These are phyloP conservation scores for Chironex yamaguchii DNA, from an alignment of 30 jellyfish, hydroid and myxozoan species.

Conservation along the genomic window DNA sequence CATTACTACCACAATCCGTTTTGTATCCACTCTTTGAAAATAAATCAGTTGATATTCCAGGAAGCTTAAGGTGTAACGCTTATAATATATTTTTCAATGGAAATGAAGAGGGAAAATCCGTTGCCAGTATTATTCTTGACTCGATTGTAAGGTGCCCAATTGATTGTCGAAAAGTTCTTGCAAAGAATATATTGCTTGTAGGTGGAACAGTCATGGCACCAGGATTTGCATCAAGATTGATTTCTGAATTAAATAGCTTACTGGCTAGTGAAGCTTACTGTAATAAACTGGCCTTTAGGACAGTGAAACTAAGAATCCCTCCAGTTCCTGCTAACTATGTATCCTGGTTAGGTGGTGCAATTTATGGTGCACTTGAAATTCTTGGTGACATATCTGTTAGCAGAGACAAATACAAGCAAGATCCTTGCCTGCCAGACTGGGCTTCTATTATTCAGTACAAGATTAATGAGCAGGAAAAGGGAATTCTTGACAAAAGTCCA, in stretches of 20 bases:
- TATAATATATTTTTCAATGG: constrained; percentile 81
- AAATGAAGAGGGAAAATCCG: constrained; percentile 83
- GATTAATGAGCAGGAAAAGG: constrained; percentile 44
- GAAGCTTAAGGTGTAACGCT: constrained; percentile 77
- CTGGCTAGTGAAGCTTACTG: constrained; percentile 58
- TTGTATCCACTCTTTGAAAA: constrained; percentile 70
- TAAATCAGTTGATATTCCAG: constrained; percentile 57
- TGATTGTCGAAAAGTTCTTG: constrained; percentile 87
- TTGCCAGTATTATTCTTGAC: constrained; percentile 78
- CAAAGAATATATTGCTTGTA: constrained; percentile 82
- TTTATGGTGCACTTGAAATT: constrained; percentile 87
- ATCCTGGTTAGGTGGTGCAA: constrained; percentile 97
- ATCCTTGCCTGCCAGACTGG: constrained; percentile 91
- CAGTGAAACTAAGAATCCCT: constrained; percentile 63
- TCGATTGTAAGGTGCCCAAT: constrained; percentile 90
- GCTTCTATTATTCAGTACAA: constrained; percentile 61
- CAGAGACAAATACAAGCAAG: constrained; percentile 78
- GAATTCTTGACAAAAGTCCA: constrained; percentile 40
- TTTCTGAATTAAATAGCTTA: constrained; percentile 73
- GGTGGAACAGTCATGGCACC: constrained; percentile 96
- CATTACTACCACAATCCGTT: constrained; percentile 69
- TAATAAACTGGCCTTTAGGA: constrained; percentile 71
- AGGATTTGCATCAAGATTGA: constrained; percentile 85
- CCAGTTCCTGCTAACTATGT: constrained; percentile 89
- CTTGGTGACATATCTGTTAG: constrained; percentile 83